Conservation (phyloP, 2,113 vertebrate genomes). For the Cyanistes caeruleus region DNA sequence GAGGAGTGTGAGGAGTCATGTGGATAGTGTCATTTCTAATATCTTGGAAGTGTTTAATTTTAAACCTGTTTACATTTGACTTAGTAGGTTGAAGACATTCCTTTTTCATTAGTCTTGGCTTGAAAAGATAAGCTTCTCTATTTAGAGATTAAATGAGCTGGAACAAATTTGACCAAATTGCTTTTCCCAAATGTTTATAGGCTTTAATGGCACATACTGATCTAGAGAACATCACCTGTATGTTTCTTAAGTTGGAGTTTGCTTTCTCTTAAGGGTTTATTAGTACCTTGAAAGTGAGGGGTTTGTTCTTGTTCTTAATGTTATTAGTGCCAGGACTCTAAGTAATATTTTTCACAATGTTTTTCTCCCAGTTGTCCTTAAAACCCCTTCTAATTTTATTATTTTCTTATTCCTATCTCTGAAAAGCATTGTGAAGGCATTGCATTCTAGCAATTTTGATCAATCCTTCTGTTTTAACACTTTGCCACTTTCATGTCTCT, state of each 20-base stretch:
- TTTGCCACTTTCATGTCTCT: neutral
- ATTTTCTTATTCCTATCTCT: neutral
- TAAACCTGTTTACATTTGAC: constrained; percentile 7
- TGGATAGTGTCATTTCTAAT: neutral
- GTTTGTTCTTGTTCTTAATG: neutral
- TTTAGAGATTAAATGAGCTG: constrained; percentile 14
- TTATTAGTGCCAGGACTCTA: neutral
- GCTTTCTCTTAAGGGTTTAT: neutral
- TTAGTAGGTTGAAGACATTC: neutral
- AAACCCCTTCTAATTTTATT: neutral
- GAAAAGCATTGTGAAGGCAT: neutral
- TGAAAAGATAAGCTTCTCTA: constrained; percentile 21
- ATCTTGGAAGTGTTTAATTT: neutral
- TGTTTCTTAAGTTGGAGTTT: neutral
- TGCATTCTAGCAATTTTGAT: neutral
- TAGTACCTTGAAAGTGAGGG: neutral
- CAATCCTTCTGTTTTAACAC: neutral
- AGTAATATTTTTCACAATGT: neutral
- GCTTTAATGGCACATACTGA: neutral
- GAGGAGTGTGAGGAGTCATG: neutral
- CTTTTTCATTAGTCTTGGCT: constrained; percentile 18
- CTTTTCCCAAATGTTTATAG: neutral
- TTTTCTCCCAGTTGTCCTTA: neutral
- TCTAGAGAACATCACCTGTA: neutral
- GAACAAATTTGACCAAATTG: neutral